A percentile compares a stretch with the other conserved stretches of the same genome.
These are phyloP conservation scores for Cheilosia variabilis DNA, from an alignment of 2,888 invertebrate species.

Conservation along the genomic window DNA sequence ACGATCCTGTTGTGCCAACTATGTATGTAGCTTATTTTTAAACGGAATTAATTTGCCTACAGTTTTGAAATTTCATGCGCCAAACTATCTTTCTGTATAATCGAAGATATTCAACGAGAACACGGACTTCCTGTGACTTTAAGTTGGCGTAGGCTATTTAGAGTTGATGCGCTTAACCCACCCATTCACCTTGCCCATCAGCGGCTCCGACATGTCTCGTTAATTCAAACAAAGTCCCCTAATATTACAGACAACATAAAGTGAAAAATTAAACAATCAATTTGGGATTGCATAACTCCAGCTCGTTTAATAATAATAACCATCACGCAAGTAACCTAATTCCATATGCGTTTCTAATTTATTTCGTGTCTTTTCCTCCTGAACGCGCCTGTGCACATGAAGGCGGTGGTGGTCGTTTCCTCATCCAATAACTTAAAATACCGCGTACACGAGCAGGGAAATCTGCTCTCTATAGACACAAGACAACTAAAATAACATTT, in stretches of 20 bases:
- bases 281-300: constrained; percentile 33
- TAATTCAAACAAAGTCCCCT: not conserved
- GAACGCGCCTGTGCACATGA: constrained; percentile 3
- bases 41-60: no score
- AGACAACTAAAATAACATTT: constrained; percentile 70
- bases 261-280: constrained; percentile 7
- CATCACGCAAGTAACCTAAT: constrained; percentile 52
- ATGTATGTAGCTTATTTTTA: no score
- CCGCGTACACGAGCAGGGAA: constrained; percentile 53
- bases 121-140: no score
- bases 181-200: no score
- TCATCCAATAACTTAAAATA: constrained; percentile 65
- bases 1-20: no score
- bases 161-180: no score
- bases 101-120: no score
- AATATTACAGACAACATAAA: not conserved
- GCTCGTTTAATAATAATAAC: constrained; percentile 25
- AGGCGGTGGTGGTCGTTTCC: constrained; percentile 56
- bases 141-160: no score
- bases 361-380: constrained; percentile 37
- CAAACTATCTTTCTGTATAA: no score
- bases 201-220: no score
- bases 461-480: constrained; percentile 65
- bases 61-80: no score
- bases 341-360: constrained; percentile 41